Conservation (phyloP, 2,888 invertebrate genomes). For the Eretmocerus hayati region DNA sequence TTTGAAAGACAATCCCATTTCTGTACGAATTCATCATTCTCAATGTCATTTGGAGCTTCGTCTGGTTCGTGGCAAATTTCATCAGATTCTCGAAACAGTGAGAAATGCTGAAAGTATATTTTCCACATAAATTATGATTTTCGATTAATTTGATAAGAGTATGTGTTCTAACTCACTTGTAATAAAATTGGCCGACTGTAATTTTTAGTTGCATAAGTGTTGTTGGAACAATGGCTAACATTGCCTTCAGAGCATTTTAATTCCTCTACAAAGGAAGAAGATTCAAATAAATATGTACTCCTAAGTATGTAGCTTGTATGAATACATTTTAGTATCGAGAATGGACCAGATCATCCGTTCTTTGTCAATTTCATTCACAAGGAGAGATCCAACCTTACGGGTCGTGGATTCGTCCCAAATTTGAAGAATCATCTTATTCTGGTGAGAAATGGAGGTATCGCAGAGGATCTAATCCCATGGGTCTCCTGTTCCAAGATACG, state of each 20-base stretch:
- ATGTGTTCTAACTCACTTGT: constrained; percentile 53
- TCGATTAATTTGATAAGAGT: not conserved
- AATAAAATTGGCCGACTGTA: constrained; percentile 77
- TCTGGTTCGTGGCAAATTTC: constrained; percentile 74
- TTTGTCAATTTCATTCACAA: not conserved
- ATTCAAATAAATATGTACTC: too few species aligned
- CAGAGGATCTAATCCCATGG: too few species aligned
- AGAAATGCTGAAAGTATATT: constrained; percentile 69
- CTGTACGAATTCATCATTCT: constrained; percentile 66
- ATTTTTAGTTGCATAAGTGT: constrained; percentile 39
- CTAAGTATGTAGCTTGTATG: too few species aligned
- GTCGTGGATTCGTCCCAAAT: too few species aligned
- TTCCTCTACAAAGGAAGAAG: constrained; percentile 36
- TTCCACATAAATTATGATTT: constrained; percentile 3
- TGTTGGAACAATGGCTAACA: constrained; percentile 40
- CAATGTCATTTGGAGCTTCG: constrained; percentile 65
- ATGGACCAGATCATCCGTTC: too few species aligned
- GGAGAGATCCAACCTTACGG: too few species aligned
- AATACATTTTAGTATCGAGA: too few species aligned
- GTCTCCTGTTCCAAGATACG: too few species aligned
- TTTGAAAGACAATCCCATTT: constrained; percentile 86
- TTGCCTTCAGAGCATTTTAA: constrained; percentile 47
- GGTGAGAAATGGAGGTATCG: too few species aligned
- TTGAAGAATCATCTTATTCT: too few species aligned
- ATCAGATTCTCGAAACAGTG: constrained; percentile 84